phyloP scores from a whole-genome alignment of 2,888 invertebrate species.

The Papilio demoleus region DNA sequence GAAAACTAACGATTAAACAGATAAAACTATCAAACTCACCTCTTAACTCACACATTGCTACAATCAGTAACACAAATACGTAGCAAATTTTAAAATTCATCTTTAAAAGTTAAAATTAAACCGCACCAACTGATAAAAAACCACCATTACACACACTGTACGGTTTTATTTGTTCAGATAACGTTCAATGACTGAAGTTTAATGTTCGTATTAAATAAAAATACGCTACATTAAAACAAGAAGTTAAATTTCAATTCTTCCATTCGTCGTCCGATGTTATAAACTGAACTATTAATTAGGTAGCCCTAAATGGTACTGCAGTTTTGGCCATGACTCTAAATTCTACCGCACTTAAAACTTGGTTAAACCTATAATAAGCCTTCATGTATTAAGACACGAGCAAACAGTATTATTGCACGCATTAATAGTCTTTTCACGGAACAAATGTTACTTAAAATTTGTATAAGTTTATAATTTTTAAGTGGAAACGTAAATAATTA shows the following conservation, averaged over 20 bases:
- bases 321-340: background rate
- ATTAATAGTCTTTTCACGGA: background rate
- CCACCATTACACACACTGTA: conserved; percentile 13
- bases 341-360: background rate
- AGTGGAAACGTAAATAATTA: too few species aligned
- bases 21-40: conserved; percentile 25
- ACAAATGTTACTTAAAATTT: background rate
- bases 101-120: conserved; percentile 6
- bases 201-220: too few species aligned
- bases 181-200: conserved; percentile 19
- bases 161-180: conserved; percentile 27
- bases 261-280: too few species aligned
- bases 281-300: background rate
- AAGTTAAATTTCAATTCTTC: too few species aligned
- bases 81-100: conserved; percentile 33
- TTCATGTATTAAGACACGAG: background rate
- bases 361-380: background rate
- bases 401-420: background rate
- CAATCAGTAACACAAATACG: conserved; percentile 27
- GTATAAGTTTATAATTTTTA: too few species aligned
- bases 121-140: conserved; percentile 26
- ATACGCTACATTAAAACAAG: too few species aligned
- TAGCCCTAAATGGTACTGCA: background rate
- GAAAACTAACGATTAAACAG: background rate
- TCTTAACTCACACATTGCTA: conserved; percentile 26